Conservation (phyloP, 2,113 vertebrate genomes). For the Menidia beryllina region DNA sequence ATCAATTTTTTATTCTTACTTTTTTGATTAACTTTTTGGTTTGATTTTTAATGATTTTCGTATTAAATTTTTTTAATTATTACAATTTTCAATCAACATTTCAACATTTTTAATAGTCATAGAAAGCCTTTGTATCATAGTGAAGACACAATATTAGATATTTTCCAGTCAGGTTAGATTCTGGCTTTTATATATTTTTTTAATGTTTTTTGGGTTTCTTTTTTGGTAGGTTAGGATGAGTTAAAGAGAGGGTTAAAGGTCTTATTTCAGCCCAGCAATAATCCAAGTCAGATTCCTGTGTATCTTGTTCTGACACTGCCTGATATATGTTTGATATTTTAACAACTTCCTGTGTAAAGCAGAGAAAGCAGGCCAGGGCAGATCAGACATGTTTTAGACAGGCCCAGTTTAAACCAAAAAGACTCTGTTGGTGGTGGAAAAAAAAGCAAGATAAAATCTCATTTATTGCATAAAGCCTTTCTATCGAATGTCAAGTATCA, state of each 20-base stretch:
- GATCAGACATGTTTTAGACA: not conserved
- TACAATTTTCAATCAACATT: no score
- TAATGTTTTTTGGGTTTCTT: no score
- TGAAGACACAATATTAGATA: no score
- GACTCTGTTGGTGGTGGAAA: constrained; percentile 4
- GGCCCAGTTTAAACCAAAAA: constrained; percentile 3
- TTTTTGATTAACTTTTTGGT: no score
- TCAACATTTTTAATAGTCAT: no score
- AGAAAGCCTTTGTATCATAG: no score
- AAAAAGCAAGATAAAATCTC: not conserved
- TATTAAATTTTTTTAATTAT: no score
- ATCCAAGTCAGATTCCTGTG: constrained; percentile 3
- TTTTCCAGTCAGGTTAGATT: no score
- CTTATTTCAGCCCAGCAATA: not conserved
- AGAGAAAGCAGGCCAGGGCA: not conserved
- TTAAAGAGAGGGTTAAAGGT: not conserved
- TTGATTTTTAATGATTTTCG: no score
- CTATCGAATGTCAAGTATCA: not conserved
- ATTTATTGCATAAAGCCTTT: not conserved
- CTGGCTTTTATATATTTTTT: no score
- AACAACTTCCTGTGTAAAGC: not conserved
- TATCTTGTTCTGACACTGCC: not conserved
- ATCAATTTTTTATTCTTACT: no score
- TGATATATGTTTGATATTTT: constrained; percentile 1
- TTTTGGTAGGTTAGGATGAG: no score